These are phyloP conservation scores for Crocallis elinguaria DNA, from an alignment of 2,888 invertebrate species.

Conservation along the genomic window DNA sequence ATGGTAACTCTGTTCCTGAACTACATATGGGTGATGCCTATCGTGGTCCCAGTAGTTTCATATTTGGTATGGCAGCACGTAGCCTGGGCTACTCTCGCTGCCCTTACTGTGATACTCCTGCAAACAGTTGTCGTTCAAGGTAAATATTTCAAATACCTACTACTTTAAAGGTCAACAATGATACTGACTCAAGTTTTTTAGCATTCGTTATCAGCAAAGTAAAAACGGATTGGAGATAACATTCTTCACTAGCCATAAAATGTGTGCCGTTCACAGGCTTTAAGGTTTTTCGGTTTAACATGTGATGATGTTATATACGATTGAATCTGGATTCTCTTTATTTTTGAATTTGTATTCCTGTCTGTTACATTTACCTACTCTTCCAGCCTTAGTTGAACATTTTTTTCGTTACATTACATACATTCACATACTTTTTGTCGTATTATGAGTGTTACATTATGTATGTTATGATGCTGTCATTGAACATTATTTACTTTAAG, in stretches of 20 bases:
- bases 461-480: too few species aligned
- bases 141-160: slow-evolving; percentile 35
- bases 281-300: not conserved
- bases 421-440: too few species aligned
- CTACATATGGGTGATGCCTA: slow-evolving; percentile 92
- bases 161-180: not conserved
- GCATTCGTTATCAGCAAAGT: not conserved
- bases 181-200: not conserved
- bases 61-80: slow-evolving; percentile 78
- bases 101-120: slow-evolving; percentile 77
- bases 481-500: not conserved
- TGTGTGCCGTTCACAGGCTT: not conserved
- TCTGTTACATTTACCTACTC: too few species aligned
- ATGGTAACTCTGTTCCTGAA: slow-evolving; percentile 88
- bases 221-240: not conserved
- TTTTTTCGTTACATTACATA: too few species aligned
- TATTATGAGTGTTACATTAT: too few species aligned
- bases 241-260: not conserved
- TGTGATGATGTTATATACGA: not conserved
- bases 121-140: slow-evolving; percentile 86
- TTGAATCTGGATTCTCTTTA: too few species aligned
- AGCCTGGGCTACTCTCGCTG: slow-evolving; percentile 69
- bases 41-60: slow-evolving; percentile 86
- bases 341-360: too few species aligned
- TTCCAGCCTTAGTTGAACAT: too few species aligned